phyloP scores from a whole-genome alignment of 2,797 vertebrate species.

The Sebastes flavidus region DNA sequence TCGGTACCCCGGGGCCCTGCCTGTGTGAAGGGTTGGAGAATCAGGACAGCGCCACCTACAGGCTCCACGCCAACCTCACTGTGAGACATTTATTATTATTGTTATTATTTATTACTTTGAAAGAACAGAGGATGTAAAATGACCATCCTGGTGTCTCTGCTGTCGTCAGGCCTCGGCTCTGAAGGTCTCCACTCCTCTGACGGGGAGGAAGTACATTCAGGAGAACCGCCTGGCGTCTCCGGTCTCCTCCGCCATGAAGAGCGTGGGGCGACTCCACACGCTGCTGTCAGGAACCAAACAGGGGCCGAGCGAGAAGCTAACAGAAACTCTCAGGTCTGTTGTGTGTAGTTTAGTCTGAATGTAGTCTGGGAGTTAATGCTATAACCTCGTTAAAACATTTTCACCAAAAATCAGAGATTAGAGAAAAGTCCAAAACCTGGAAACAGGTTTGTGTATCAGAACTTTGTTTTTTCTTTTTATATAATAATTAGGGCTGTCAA shows the following conservation, averaged over 20 bases:
- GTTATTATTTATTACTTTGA: neutral
- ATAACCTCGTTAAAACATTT: neutral
- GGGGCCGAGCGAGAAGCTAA: conserved; percentile 86
- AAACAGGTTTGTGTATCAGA: neutral
- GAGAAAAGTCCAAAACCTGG: neutral
- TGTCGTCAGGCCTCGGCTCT: conserved; percentile 82
- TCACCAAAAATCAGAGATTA: neutral
- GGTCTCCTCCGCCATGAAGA: conserved; percentile 87
- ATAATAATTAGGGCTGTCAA: neutral
- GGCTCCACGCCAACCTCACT: conserved; percentile 71
- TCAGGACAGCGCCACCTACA: conserved; percentile 77
- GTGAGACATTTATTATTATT: conserved; percentile 27
- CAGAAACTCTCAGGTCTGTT: conserved; percentile 84
- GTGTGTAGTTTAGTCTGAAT: too few species aligned
- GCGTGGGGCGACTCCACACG: conserved; percentile 84
- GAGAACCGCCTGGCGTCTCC: conserved; percentile 83
- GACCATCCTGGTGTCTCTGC: neutral
- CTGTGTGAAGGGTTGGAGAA: conserved; percentile 74
- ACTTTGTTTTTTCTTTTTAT: neutral
- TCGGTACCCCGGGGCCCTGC: conserved; percentile 88
- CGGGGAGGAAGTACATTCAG: conserved; percentile 86
- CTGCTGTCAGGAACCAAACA: conserved; percentile 89
- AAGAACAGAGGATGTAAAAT: accelerated
- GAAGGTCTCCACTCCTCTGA: conserved; percentile 85
- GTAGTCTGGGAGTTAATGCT: conserved; percentile 59